Evolutionary conservation across 2,113 vertebrate species (phyloP).

Genomic region (Perccottus glenii): DNA sequence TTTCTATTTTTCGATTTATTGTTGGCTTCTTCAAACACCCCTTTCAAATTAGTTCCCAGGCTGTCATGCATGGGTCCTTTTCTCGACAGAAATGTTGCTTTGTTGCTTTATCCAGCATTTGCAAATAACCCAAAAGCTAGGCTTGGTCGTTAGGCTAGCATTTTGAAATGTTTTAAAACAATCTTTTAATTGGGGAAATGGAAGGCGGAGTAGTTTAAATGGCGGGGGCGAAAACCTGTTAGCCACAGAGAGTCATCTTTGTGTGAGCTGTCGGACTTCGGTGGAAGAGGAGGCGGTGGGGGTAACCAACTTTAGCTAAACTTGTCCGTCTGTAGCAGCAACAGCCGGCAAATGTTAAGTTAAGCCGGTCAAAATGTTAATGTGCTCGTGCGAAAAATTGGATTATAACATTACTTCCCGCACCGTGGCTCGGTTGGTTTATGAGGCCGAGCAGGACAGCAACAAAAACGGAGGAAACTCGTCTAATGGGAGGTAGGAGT

Average conservation of each 20-base stretch:
- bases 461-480: conserved; percentile 75
- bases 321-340: conserved; percentile 13
- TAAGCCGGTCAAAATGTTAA: conserved; percentile 66
- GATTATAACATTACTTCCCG: conserved; percentile 77
- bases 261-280: conserved; percentile 26
- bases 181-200: conserved; percentile 26
- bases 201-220: conserved; percentile 1
- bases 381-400: conserved; percentile 81
- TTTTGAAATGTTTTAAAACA: background rate
- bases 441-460: conserved; percentile 76
- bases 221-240: conserved; percentile 21
- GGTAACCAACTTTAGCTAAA: conserved; percentile 24
- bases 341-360: conserved; percentile 49
- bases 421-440: conserved; percentile 76
- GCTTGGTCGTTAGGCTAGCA: background rate
- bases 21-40: no score
- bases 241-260: conserved; percentile 26
- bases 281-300: background rate
- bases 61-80: background rate
- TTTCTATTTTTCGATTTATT: no score
- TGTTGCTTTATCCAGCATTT: background rate
- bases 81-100: conserved; percentile 44
- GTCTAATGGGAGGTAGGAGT: conserved; percentile 82
- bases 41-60: no score
- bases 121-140: background rate